Percentiles rank a stretch among this genome's conserved stretches.
Conservation (phyloP, 2,888 invertebrate genomes). For the Dioctria rufipes region DNA sequence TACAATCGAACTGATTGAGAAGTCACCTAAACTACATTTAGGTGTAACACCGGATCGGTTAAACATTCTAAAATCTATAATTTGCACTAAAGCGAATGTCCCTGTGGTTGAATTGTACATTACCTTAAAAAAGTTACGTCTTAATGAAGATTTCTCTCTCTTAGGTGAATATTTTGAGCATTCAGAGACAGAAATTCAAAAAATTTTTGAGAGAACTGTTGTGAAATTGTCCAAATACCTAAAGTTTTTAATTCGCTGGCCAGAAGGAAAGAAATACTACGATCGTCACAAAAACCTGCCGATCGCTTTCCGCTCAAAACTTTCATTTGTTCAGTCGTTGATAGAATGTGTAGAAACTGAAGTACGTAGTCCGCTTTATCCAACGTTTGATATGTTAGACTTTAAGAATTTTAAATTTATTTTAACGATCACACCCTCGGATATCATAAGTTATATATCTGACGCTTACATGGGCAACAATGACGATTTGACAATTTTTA, state of each 20-base stretch:
- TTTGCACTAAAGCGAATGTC: slow-evolving; percentile 66
- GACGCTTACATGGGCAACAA: slow-evolving; percentile 68
- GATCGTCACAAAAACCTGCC: slow-evolving; percentile 69
- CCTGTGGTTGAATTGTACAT: slow-evolving; percentile 67
- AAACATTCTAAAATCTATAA: slow-evolving; percentile 66
- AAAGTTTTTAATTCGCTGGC: slow-evolving; percentile 68
- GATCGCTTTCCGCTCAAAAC: slow-evolving; percentile 66
- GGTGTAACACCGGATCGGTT: slow-evolving; percentile 65
- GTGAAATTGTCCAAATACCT: slow-evolving; percentile 66
- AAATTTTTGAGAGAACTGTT: slow-evolving; percentile 66
- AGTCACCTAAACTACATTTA: slow-evolving; percentile 66
- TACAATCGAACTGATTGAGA: slow-evolving; percentile 67
- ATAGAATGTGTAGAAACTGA: slow-evolving; percentile 70
- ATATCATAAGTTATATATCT: slow-evolving; percentile 69
- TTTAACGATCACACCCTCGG: slow-evolving; percentile 68
- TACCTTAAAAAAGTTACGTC: slow-evolving; percentile 67
- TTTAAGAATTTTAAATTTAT: slow-evolving; percentile 69
- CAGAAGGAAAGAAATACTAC: slow-evolving; percentile 68
- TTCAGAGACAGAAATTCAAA: slow-evolving; percentile 65
- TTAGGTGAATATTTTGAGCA: slow-evolving; percentile 68
- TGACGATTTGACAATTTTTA: slow-evolving; percentile 69
- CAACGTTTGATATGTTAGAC: slow-evolving; percentile 63
- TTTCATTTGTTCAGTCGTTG: slow-evolving; percentile 69
- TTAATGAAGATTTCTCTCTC: slow-evolving; percentile 68
- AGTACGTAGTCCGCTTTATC: slow-evolving; percentile 63